A percentile compares a stretch with the other conserved stretches of the same genome.
phyloP scores from a whole-genome alignment of 2,888 invertebrate species.

The Geophilus truncorum region DNA sequence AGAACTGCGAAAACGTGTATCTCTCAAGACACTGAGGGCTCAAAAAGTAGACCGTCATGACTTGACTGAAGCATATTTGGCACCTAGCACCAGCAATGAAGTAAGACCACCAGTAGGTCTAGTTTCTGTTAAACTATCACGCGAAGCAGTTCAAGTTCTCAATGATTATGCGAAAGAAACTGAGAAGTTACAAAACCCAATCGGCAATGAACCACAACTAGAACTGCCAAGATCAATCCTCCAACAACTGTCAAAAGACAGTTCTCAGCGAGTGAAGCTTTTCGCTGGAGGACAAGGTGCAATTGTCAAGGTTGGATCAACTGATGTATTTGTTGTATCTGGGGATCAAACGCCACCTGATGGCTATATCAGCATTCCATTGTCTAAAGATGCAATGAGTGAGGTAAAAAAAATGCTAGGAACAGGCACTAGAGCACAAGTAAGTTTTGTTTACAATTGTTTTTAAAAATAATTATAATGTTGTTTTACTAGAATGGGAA shows the following conservation, averaged over 20 bases:
- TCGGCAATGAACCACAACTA: neutral
- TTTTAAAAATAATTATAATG: neutral
- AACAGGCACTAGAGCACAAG: neutral
- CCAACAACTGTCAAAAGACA: slow-evolving; percentile 29
- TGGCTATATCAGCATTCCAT: slow-evolving; percentile 32
- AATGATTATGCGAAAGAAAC: slow-evolving; percentile 30
- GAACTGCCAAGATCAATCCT: slow-evolving; percentile 28
- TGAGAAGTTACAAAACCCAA: neutral
- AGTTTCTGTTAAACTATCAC: slow-evolving; percentile 16
- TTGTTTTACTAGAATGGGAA: neutral
- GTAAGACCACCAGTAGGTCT: slow-evolving; percentile 15
- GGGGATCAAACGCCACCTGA: slow-evolving; percentile 33
- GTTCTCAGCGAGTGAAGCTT: slow-evolving; percentile 25
- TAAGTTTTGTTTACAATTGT: neutral
- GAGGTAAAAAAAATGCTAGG: slow-evolving; percentile 29
- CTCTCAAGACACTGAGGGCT: neutral
- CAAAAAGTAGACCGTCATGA: neutral
- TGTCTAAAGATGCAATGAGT: slow-evolving; percentile 23
- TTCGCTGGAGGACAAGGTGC: neutral
- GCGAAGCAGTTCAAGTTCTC: slow-evolving; percentile 19
- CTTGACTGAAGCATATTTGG: slow-evolving; percentile 18
- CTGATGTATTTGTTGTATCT: slow-evolving; percentile 31
- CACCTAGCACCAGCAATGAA: neutral
- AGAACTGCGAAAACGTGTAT: slow-evolving; percentile 20
- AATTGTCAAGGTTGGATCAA: slow-evolving; percentile 15